These are phyloP conservation scores for Thryonomys swinderianus DNA, from an alignment of 2,113 vertebrate species.

Conservation along the genomic window DNA sequence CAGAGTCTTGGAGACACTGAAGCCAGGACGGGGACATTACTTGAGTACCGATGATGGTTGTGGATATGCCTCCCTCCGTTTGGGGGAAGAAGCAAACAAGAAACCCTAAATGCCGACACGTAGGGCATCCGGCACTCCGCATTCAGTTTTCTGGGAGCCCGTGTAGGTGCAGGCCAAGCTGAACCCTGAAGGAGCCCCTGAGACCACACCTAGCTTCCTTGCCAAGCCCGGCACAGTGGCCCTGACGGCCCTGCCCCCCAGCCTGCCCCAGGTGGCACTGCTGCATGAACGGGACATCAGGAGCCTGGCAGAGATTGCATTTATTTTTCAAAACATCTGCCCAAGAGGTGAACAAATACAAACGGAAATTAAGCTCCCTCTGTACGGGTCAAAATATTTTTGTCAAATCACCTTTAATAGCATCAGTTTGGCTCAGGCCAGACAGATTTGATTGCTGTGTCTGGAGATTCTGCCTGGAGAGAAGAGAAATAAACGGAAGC, in stretches of 20 bases:
- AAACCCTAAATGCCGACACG: neutral
- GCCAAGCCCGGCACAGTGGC: neutral
- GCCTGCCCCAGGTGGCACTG: neutral
- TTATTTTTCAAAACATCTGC: neutral
- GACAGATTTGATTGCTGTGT: conserved; percentile 81
- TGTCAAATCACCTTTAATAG: conserved; percentile 73
- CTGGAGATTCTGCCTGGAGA: conserved; percentile 80
- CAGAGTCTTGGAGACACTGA: neutral
- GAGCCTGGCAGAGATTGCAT: neutral
- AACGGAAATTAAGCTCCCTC: conserved; percentile 36
- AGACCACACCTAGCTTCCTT: neutral
- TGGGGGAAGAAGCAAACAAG: neutral
- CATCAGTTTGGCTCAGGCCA: conserved; percentile 65
- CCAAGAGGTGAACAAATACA: conserved; percentile 35
- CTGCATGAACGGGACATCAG: neutral
- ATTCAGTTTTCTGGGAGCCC: conserved; percentile 10
- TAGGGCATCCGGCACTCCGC: neutral
- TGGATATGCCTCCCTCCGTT: neutral
- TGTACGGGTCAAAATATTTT: conserved; percentile 16
- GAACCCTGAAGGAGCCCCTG: neutral
- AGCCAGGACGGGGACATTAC: neutral
- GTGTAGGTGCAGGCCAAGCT: neutral
- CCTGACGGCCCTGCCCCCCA: neutral
- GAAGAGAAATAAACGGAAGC: conserved; percentile 73
- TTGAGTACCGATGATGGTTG: neutral